Evolutionary conservation across 2,888 invertebrate genomes (phyloP).

Genomic region (Nephrotoma guestfalica): DNA sequence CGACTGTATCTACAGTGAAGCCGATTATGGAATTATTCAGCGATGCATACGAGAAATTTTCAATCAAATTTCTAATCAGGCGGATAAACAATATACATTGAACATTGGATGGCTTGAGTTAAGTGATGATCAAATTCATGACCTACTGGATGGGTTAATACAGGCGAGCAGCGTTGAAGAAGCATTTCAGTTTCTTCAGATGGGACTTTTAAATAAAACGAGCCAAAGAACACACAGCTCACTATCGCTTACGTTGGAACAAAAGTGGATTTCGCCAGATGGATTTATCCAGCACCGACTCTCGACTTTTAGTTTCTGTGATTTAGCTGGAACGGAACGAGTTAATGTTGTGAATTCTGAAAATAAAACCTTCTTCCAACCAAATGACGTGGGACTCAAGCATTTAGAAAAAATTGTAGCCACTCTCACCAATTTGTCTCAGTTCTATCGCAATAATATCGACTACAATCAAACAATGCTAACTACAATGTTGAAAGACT

Average conservation of each 20-base stretch:
- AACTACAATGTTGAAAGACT: conserved; percentile 54
- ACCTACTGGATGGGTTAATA: conserved; percentile 41
- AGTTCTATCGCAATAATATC: conserved; percentile 22
- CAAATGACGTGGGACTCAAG: conserved; percentile 47
- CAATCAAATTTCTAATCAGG: conserved; percentile 45
- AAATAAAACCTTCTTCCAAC: conserved; percentile 18
- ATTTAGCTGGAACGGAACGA: conserved; percentile 44
- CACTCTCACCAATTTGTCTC: conserved; percentile 35
- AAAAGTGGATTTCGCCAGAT: conserved; percentile 54
- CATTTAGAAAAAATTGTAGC: conserved; percentile 51
- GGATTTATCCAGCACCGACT: conserved; percentile 52
- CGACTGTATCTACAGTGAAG: conserved; percentile 44
- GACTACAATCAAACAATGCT: conserved; percentile 47
- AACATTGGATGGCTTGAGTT: conserved; percentile 63
- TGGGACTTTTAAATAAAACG: conserved; percentile 45
- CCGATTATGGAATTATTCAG: conserved; percentile 52
- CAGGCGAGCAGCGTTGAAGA: conserved; percentile 47
- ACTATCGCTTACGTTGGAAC: conserved; percentile 58
- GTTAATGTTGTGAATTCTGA: conserved; percentile 28
- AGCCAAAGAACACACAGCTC: conserved; percentile 47
- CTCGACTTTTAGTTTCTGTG: conserved; percentile 61
- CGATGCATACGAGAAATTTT: conserved; percentile 58
- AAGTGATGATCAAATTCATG: conserved; percentile 46
- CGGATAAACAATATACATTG: conserved; percentile 47
- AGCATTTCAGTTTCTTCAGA: conserved; percentile 52